Base-by-base conservation (phyloP, 1,140 invertebrate species). In the Holotrichia oblita region DNA sequence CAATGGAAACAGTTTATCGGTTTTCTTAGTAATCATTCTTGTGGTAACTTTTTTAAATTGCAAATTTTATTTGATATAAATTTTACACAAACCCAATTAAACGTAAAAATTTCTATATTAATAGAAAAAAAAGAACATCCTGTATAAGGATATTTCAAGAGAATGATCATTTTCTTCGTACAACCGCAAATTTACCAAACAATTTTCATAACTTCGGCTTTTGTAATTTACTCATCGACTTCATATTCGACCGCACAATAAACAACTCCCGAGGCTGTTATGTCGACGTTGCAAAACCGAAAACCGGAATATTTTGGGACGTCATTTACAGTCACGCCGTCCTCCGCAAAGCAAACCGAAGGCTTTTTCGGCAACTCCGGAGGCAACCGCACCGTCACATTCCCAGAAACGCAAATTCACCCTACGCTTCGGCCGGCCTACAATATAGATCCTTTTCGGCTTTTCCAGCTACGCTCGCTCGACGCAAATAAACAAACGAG, bases 331-430 rank as follows among this genome's bases (percentile, higher is more conserved):
- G 27, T 55, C 6, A 17, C 48, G n/a, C 14, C 48, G 17, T 55
- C 48, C 14, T 6, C 48, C 48, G 48, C 14, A 55, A 55, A 55
- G 6, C 17, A 55, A 55, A 55, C 48, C 48, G 48, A 7, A 17
- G 3, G 14, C 48, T 55, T 55, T 17, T 55, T 55, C 48, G 48
- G 48, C 14, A 17, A 55, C 48, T 14, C 14, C 48, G 48, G 6
- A 14, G 48, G 48, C 48, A 55, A n/a, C 48, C 48, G 48, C 27
- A 34, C 10, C 48, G 83, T 87, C 88, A 88, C 87, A 91, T 91
- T 87, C 91, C 91, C 22, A 27, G 69, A 40, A 73, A 34, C 22
- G 69, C 69, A 27, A 40, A 73, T 27, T 40, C n/a, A 10, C 40
- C n/a, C 40, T 6, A 73, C 69, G n/a, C 69, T 73, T 22, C n/a